Conservation (phyloP, 2,113 vertebrate genomes). For the Castor canadensis region DNA sequence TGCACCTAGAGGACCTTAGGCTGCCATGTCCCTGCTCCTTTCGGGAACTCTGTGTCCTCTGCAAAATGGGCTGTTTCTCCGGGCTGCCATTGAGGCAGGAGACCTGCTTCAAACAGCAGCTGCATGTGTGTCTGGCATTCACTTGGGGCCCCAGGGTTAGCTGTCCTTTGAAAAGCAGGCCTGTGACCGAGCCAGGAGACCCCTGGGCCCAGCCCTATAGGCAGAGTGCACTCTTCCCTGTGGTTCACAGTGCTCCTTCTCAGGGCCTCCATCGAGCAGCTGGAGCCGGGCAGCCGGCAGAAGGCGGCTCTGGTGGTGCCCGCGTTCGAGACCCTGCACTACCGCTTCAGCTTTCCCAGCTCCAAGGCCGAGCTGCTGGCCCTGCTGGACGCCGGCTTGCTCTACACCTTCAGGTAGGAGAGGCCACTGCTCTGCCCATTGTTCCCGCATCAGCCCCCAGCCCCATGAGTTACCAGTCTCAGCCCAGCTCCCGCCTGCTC, state of each 20-base stretch:
- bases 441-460: fast-evolving
- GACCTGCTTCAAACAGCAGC: neutral
- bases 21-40: neutral
- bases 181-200: neutral
- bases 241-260: neutral
- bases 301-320: constrained; percentile 96
- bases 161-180: neutral
- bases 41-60: neutral
- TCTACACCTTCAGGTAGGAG: constrained; percentile 95
- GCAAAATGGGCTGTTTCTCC: neutral
- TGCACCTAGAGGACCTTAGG: neutral
- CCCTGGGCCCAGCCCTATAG: fast-evolving
- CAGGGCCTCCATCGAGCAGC: constrained; percentile 92
- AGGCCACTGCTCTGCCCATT: neutral
- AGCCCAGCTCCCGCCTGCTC: neutral
- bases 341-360: constrained; percentile 94
- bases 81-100: neutral
- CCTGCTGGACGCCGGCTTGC: constrained; percentile 95
- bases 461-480: neutral
- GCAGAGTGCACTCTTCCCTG: no score
- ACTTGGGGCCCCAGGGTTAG: fast-evolving
- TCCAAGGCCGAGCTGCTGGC: constrained; percentile 97
- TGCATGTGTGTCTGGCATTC: no score
- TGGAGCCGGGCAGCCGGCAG: constrained; percentile 89
- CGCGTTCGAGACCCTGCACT: constrained; percentile 94